Evolutionary conservation across 2,888 invertebrate species (phyloP).

Genomic region (Philopedon plagiatum): DNA sequence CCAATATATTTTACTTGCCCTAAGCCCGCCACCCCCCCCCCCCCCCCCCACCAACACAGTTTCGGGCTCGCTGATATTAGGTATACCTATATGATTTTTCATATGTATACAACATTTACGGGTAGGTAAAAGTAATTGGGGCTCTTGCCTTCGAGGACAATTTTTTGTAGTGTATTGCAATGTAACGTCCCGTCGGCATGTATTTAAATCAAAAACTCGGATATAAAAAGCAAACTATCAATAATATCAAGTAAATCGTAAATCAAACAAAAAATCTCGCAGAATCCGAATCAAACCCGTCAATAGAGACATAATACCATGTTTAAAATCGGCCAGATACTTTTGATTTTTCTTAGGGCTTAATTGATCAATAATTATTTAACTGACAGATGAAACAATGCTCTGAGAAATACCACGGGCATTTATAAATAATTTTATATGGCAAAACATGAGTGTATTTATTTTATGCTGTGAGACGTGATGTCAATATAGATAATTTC

Average conservation of each 20-base stretch:
- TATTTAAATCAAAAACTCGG: background rate
- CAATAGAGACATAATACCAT: constrained; percentile 47
- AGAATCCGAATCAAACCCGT: constrained; percentile 26
- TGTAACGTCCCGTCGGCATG: too few relatives aligned
- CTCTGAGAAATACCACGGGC: constrained; percentile 38
- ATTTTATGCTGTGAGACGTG: constrained; percentile 46
- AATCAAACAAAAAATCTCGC: background rate
- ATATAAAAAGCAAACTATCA: background rate
- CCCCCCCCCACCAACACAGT: too few relatives aligned
- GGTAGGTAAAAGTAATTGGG: too few relatives aligned
- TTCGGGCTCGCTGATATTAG: too few relatives aligned
- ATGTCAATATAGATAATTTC: constrained; percentile 49
- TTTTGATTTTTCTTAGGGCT: constrained; percentile 44
- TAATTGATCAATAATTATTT: constrained; percentile 51
- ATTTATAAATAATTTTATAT: constrained; percentile 48
- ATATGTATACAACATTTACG: too few relatives aligned
- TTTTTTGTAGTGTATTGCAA: too few relatives aligned
- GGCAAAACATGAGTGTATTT: constrained; percentile 46
- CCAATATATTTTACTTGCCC: too few relatives aligned
- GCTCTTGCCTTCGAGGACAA: too few relatives aligned
- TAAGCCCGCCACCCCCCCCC: too few relatives aligned
- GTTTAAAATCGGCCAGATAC: constrained; percentile 45
- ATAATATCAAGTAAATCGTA: too few relatives aligned
- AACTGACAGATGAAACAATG: constrained; percentile 49
- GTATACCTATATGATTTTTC: too few relatives aligned